Base-by-base conservation (phyloP, 2,888 invertebrate genomes). In the Adineta ricciae region DNA sequence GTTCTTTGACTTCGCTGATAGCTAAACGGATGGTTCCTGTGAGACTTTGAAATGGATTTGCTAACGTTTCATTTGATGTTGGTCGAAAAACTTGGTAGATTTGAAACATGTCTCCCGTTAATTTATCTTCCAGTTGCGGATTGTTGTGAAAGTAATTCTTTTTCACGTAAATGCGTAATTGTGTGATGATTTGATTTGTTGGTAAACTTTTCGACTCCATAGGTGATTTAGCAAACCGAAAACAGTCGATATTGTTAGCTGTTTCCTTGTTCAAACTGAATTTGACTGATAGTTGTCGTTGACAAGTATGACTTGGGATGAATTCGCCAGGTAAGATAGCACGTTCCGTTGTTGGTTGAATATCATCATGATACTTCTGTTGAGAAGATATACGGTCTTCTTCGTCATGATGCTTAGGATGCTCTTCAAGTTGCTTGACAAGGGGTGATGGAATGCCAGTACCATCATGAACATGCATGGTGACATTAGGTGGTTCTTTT, bases 31-130 rank as follows among this genome's bases (percentile, higher is more conserved):
- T 24, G 38, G 41, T 41, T n/a, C n/a, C 41, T 21, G 21, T 41
- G 1, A 78, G 8, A 9, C 11, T 8, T 2, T 36, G 0, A 41
- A 24, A 41, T 41, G 78, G n/a, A 24, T 38, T 78, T n/a, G 0
- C 1, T 41, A n/a, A 41, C 7, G 24, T 41, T 19, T 78, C n/a
- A 41, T 78, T 24, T 78, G 78, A 41, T 41, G 41, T n/a, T n/a
- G 78, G 78, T 11, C 78, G 78, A 78, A 78, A 78, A 36, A 78
- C 41, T 78, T 38, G 38, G n/a, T 78, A 78, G 8, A 78, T 24
- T 24, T 78, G 24, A 78, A 78, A 78, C 78, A 78, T 78, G 14
- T 38, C 1, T 78, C 24, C 41, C 41, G 14, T 41, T 78, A 78
- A 78, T 19, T 1, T 11, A 19, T 32, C 2, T 64, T 64, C 19